Base-by-base conservation (phyloP, 1,140 invertebrate genomes). In the Rhagoletis pomonella region DNA sequence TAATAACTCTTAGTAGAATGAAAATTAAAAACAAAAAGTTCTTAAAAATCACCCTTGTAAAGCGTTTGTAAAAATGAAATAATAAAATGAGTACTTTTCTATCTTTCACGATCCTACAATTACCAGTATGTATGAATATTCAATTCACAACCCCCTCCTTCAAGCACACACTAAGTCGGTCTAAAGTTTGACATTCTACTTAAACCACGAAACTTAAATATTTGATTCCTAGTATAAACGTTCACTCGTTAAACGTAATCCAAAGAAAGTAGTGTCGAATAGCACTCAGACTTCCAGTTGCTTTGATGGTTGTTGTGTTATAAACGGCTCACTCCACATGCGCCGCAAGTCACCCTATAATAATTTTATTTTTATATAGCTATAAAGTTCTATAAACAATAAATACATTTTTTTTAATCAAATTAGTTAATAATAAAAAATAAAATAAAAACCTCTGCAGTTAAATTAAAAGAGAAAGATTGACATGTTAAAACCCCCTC, bases 271-370 rank as follows among this genome's bases (percentile, higher is more conserved):
- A 85, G 67, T 84, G 59, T 29, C 29, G 67, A 69, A 87, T 87
- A 92, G 91, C 91, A 93, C 92, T 93, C 92, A 93, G 91, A 93
- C 92, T 93, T 93, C 92, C 90, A 93, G 89, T 92, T 93, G 92
- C 91, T 93, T 93, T 91, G 92, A 90, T 89, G 95, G 95, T 92
- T 94, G 95, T 90, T 97, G 96, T 89, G 96, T 95, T 93, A 97
- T 97, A 93, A 99, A 99, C 59, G 98, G 98, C 94, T 99, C 98
- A 91, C 97, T 98, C 98, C 98, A 99, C 98, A 99, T 99, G 90
- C 98, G 95, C 92, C 98, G 95, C 88, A 99, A 94, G 94, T 99
- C 98, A 89, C 98, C 98, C 98, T 99, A 92, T 88, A 88, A 81
- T 59, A 81, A 39, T 69, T 39, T 47, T 17, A 42, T 4, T 29